Evolutionary conservation across 2,888 invertebrate genomes (phyloP).

Genomic region (Acutogordius australiensis): DNA sequence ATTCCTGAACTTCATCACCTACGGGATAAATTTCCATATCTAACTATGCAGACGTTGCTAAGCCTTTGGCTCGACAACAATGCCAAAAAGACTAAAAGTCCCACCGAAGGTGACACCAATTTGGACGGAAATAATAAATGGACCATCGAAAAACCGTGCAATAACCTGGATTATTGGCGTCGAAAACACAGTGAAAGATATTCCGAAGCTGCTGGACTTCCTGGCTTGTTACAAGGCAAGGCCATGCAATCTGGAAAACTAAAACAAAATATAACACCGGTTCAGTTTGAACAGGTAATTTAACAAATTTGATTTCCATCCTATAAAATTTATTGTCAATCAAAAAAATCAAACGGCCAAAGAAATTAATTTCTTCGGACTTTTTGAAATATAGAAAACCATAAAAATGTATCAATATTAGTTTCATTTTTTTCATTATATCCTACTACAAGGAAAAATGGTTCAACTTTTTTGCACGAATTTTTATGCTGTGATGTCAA

Average conservation of each 20-base stretch:
- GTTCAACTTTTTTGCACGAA: too few relatives aligned
- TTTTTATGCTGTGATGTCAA: too few relatives aligned
- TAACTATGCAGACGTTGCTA: background rate
- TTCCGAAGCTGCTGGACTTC: background rate
- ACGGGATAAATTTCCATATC: background rate
- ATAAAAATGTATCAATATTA: too few relatives aligned
- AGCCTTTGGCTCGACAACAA: background rate
- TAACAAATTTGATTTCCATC: too few relatives aligned
- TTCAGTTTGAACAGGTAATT: background rate
- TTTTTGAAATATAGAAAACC: too few relatives aligned
- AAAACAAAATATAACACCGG: background rate
- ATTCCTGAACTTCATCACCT: background rate
- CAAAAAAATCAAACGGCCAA: too few relatives aligned
- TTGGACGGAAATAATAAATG: background rate
- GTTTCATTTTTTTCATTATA: too few relatives aligned
- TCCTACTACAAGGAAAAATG: too few relatives aligned
- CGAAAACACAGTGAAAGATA: background rate
- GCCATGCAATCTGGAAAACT: background rate
- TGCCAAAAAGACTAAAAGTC: background rate
- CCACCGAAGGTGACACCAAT: background rate
- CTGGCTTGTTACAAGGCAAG: background rate
- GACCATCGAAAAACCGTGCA: background rate
- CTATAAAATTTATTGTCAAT: too few relatives aligned
- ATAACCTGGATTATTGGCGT: background rate
- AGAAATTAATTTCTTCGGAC: too few relatives aligned